phyloP scores from a whole-genome alignment of 2,888 invertebrate genomes.

The Agrypnus murinus region DNA sequence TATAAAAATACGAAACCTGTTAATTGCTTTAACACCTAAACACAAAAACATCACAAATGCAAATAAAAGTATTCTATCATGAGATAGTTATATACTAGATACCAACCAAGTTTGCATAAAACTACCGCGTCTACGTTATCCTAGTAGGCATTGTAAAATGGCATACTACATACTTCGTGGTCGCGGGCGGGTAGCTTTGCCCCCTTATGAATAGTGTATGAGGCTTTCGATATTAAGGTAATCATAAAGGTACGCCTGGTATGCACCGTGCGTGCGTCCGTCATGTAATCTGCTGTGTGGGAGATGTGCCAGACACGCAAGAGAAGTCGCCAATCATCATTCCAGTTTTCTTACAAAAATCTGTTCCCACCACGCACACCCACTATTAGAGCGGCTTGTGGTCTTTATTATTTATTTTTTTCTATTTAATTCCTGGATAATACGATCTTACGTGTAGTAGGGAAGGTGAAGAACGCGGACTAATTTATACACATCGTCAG shows the following conservation, averaged over 20 bases:
- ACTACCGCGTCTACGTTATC: not conserved
- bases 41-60: too few relatives aligned
- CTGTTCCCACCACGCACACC: conserved; percentile 55
- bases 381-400: conserved; percentile 44
- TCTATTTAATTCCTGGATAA: conserved; percentile 31
- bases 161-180: conserved; percentile 12
- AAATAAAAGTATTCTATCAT: too few relatives aligned
- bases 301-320: conserved; percentile 61
- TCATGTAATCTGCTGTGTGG: conserved; percentile 58
- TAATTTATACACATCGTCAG: conserved; percentile 24
- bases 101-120: not conserved
- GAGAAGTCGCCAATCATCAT: conserved; percentile 59
- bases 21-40: too few relatives aligned
- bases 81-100: too few relatives aligned
- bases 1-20: too few relatives aligned
- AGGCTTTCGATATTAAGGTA: conserved; percentile 58
- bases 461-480: conserved; percentile 15
- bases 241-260: conserved; percentile 61
- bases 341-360: conserved; percentile 61
- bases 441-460: conserved; percentile 20
- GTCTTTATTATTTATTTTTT: conserved; percentile 31
- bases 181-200: conserved; percentile 37
- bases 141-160: conserved; percentile 19
- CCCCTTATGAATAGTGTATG: conserved; percentile 59
- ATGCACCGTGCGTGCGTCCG: conserved; percentile 61